Evolutionary conservation across 2,113 vertebrate species (phyloP).

Genomic region (Serinus canaria): DNA sequence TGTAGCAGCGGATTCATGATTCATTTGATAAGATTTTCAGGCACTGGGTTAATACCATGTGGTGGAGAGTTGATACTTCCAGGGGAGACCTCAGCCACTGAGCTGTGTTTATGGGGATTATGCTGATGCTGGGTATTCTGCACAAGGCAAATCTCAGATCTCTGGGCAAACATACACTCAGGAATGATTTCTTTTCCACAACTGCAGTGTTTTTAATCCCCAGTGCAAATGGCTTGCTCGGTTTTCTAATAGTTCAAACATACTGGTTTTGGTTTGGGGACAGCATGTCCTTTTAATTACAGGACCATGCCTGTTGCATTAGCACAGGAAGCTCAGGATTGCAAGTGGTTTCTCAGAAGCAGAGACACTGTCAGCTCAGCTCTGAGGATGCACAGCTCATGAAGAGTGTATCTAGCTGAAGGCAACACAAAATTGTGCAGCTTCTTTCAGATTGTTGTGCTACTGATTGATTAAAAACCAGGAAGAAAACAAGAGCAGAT

Average conservation of each 20-base stretch:
- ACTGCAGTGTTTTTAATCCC: background rate
- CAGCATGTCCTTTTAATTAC: background rate
- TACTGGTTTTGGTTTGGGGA: background rate
- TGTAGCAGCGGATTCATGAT: background rate
- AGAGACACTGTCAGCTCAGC: background rate
- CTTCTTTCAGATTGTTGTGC: background rate
- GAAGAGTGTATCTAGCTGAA: background rate
- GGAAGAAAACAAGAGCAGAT: background rate
- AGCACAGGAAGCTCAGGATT: background rate
- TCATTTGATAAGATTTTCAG: background rate
- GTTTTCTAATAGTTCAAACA: background rate
- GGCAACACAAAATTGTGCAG: background rate
- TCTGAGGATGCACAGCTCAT: background rate
- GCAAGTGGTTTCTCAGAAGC: background rate
- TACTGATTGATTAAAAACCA: background rate
- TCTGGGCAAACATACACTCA: background rate
- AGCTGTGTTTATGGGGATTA: background rate
- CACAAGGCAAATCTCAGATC: background rate
- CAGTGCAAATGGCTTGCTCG: background rate
- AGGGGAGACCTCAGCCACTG: background rate
- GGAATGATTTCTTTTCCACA: background rate
- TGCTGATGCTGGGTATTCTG: background rate
- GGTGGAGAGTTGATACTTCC: background rate
- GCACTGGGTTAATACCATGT: background rate
- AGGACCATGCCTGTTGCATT: background rate